Percentiles rank a stretch among this genome's conserved stretches.
Evolutionary conservation across 2,113 vertebrate species (phyloP).

Genomic region (Herpetotheres cachinnans): DNA sequence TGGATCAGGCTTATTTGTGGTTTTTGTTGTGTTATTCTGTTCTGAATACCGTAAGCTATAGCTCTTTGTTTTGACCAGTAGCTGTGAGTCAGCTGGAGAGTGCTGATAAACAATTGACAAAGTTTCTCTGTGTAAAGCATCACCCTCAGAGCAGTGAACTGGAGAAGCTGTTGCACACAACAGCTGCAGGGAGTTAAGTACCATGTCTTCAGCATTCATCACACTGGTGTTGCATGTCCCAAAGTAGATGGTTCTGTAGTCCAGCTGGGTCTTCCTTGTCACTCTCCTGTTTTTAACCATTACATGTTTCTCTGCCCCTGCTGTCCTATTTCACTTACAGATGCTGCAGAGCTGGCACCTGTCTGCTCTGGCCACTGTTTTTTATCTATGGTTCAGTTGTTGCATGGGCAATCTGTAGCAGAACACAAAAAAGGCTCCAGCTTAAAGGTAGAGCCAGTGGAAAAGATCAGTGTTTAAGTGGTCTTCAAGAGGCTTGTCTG

Average conservation of each 20-base stretch:
- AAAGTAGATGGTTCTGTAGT: not conserved
- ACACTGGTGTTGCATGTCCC: not conserved
- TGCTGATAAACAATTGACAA: constrained; percentile 35
- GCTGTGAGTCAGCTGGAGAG: constrained; percentile 4
- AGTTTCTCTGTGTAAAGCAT: constrained; percentile 30
- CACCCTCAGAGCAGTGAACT: not conserved
- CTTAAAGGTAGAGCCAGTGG: not conserved
- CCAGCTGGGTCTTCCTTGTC: not conserved
- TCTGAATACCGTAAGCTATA: not conserved
- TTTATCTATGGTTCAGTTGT: not conserved
- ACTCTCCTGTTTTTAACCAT: not conserved
- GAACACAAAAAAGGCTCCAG: not conserved
- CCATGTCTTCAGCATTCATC: not conserved
- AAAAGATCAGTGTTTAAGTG: not conserved
- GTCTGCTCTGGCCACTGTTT: not conserved
- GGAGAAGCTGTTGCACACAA: not conserved
- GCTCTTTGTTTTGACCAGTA: constrained; percentile 29
- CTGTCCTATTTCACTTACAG: not conserved
- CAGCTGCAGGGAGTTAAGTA: not conserved
- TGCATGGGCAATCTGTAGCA: not conserved
- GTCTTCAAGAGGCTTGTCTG: not conserved
- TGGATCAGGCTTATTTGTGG: not conserved
- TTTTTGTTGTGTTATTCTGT: not conserved
- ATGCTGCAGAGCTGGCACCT: not conserved
- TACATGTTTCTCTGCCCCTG: not conserved